These are phyloP conservation scores for Frankliniella fusca DNA, from an alignment of 2,888 invertebrate species.

Conservation along the genomic window DNA sequence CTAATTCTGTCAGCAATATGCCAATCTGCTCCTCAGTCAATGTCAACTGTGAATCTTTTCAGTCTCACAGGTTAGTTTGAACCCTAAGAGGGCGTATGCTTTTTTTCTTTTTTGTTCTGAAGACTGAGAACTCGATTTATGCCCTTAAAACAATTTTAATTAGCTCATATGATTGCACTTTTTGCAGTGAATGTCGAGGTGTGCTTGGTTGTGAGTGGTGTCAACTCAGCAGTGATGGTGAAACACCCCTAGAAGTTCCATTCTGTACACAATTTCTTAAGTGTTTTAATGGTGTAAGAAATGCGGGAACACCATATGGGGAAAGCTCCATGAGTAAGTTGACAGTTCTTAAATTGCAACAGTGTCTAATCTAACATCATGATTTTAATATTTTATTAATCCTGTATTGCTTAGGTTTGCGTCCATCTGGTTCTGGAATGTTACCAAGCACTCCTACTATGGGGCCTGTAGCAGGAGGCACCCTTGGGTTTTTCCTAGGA, in stretches of 20 bases:
- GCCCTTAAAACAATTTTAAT: neutral
- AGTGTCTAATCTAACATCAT: neutral
- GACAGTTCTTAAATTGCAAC: neutral
- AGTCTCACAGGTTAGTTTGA: constrained; percentile 51
- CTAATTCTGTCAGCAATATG: constrained; percentile 32
- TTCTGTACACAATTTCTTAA: constrained; percentile 76
- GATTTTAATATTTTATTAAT: neutral
- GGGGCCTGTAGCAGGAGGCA: constrained; percentile 50
- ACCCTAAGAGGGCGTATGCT: neutral
- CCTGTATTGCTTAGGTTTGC: neutral
- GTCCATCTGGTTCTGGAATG: neutral
- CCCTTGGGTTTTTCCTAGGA: constrained; percentile 48
- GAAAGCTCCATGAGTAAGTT: constrained; percentile 57
- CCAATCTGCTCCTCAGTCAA: constrained; percentile 56
- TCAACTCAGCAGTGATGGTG: constrained; percentile 70
- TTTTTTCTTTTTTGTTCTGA: neutral
- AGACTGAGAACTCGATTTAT: neutral
- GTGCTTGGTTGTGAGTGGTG: constrained; percentile 92
- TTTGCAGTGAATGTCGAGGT: constrained; percentile 53
- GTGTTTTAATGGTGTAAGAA: constrained; percentile 83
- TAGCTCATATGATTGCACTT: neutral
- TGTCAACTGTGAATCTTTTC: constrained; percentile 62
- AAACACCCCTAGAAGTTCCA: constrained; percentile 61
- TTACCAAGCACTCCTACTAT: neutral
- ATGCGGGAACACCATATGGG: constrained; percentile 77